Base-by-base conservation (phyloP, 1,140 invertebrate species). In the Phenacoccus solenopsis region DNA sequence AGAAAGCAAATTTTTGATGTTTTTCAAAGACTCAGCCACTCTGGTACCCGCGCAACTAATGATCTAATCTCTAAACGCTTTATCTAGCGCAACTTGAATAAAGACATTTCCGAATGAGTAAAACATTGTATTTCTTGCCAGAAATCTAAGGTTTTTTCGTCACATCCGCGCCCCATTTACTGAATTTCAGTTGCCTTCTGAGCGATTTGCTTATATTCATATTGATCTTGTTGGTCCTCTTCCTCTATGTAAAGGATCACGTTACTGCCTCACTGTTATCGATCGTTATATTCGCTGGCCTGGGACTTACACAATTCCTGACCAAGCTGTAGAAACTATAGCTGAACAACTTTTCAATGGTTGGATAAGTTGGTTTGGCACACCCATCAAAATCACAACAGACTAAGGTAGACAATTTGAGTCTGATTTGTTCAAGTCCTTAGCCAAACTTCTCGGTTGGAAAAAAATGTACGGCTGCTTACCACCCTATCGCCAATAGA, bases 171-270 rank as follows among this genome's bases (percentile, higher is more conserved):
- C 13, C 22, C 13, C 59, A 10, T 10, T 38, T 38, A n/a, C 10
- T 5, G n/a, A 38, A 73, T 72, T 71, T 21, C 74, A 10, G 81
- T 81, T 72, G n/a, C 35, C 72, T 76, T 38, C 35, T 12, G 35
- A 38, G n/a, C 10, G 35, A 38, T 76, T 79, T 71, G 13, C 20
- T 12, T 74, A 77, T 70, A 70, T 79, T 1, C 76, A 79, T 69
- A 56, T 80, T 0, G 77, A 79, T 72, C 49, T 80, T 0, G 74
- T 84, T 10, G 79, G 80, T 0, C 81, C 78, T 0, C 67, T 84
- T 1, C 79, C 80, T n/a, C n/a, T n/a, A 12, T 10, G 10, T n/a
- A n/a, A 70, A 28, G 72, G 73, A 13, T 73, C 28, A 67, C 72
- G 74, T 7, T 77, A 77, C 67, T 74, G 69, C 20, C 73, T 78